Evolutionary conservation across 2,888 invertebrate genomes (phyloP), one percentile per base, ranked within the genome.

Genomic region (Colletes collaris): DNA sequence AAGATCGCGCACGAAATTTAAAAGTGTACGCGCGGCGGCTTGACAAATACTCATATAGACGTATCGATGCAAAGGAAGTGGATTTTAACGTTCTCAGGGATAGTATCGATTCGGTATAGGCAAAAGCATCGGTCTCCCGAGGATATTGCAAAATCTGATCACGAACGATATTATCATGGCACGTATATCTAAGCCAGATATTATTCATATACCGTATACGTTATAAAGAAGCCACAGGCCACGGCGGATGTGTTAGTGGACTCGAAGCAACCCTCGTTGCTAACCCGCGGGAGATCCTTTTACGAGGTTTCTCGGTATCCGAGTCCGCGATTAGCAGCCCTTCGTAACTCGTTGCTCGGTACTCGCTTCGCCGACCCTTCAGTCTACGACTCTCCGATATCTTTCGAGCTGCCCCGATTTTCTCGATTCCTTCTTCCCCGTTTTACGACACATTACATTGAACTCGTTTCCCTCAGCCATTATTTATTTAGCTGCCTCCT

Each of bases 271-370:
- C 90, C 89, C 90, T 90, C 89, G 49, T 55, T 89, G 85, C 87
- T 87, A 90, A 91, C 89, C 88, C 88, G 82, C 81, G 82, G 76
- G 80, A 85, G 71, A 86, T 86, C 86, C 86, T 88, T 86, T 88
- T 81, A 81, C 83, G 78, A 72, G 83, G 84, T 87, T 83, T 85
- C 72, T 74, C 79, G 81, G 76, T 87, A 87, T 87, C 85, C 85
- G 76, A 89, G 88, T 83, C 82, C 86, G 83, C 89, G 91, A 91
- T 91, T 91, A 91, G 90, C 88, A 87, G 90, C 90, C 90, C 90
- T 90, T 87, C 89, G 85, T 86, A 89, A 89, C 89, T 88, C 89
- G 87, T 89, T 78, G 66, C 76, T 72, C 76, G 74, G 71, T 77
- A 76, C 73, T 82, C 79, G 68, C 64, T 65, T 64, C 64, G 64